Evolutionary conservation across 2,888 invertebrate genomes (phyloP).

Genomic region (Clanis bilineata): DNA sequence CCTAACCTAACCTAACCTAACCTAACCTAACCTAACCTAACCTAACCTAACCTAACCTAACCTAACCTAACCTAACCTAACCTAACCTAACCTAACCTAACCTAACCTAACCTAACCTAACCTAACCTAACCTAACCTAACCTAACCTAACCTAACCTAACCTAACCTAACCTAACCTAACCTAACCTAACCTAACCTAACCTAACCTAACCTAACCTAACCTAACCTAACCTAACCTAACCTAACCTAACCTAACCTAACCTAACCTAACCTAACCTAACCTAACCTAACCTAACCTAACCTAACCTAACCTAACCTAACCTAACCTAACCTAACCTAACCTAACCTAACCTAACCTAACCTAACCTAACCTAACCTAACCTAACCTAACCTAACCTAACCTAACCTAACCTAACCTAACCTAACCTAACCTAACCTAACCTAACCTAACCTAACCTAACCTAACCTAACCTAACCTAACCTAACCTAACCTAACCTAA

Average conservation of each 20-base stretch:
- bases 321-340: conserved; percentile 28
- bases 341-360: conserved; percentile 27
- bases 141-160: conserved; percentile 26
- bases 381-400: conserved; percentile 28
- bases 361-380: conserved; percentile 28
- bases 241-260: conserved; percentile 27
- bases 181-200: conserved; percentile 27
- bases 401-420: conserved; percentile 24
- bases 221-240: conserved; percentile 29
- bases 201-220: conserved; percentile 29
- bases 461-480: conserved; percentile 24
- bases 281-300: conserved; percentile 26
- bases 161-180: conserved; percentile 27
- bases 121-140: conserved; percentile 25
- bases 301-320: conserved; percentile 26
- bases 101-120: conserved; percentile 26
- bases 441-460: conserved; percentile 23
- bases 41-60: conserved; percentile 30
- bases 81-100: conserved; percentile 28
- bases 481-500: conserved; percentile 22
- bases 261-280: conserved; percentile 24
- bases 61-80: conserved; percentile 32
- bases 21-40: conserved; percentile 31
- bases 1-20: conserved; percentile 29
- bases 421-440: conserved; percentile 21